These are phyloP conservation scores for Pandemis corylana DNA, from an alignment of 2,888 invertebrate species.

Conservation along the genomic window DNA sequence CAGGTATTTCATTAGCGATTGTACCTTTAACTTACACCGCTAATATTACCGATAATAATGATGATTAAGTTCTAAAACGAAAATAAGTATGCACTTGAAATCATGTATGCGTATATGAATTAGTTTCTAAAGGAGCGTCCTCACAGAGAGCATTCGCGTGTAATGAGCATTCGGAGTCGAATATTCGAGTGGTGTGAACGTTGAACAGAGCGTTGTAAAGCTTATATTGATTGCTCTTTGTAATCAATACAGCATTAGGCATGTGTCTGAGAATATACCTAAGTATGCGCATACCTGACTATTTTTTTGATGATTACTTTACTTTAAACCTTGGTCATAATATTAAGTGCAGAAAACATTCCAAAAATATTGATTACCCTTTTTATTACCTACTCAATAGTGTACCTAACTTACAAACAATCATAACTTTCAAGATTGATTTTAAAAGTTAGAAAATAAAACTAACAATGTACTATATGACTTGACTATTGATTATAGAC, in stretches of 20 bases:
- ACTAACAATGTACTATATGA: neutral
- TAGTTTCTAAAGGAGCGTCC: neutral
- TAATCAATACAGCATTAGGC: neutral
- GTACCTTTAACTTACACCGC: too few relatives aligned
- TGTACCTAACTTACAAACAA: neutral
- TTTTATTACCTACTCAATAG: too few relatives aligned
- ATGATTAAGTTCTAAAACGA: neutral
- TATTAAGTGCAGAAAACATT: neutral
- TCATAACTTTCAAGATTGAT: neutral
- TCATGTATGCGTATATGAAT: neutral
- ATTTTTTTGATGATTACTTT: neutral
- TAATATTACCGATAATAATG: neutral
- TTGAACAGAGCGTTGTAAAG: too few relatives aligned
- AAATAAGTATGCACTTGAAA: neutral
- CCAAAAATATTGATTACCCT: neutral
- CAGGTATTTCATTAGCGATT: too few relatives aligned
- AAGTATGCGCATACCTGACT: too few relatives aligned
- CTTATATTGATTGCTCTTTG: neutral
- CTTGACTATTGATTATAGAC: neutral
- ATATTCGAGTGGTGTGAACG: too few relatives aligned
- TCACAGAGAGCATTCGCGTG: too few relatives aligned
- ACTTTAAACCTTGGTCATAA: neutral
- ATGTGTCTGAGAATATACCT: neutral
- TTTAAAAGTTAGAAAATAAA: neutral
- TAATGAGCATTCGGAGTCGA: too few relatives aligned